Evolutionary conservation across 2,113 vertebrate species (phyloP), one percentile per base, ranked within the genome.

Genomic region (Panurus biarmicus): DNA sequence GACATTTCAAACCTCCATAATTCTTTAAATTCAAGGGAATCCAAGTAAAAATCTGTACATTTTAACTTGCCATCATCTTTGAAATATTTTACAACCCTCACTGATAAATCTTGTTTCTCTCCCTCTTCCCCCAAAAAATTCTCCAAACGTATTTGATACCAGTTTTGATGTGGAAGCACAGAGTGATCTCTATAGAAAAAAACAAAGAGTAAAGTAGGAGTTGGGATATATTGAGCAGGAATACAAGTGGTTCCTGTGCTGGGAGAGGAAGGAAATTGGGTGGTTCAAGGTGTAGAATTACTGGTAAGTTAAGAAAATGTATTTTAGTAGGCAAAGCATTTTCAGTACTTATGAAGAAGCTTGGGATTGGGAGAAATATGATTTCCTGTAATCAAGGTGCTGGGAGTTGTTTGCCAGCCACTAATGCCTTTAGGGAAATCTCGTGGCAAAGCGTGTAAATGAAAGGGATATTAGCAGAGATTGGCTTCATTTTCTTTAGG

Each of bases 311-410:
- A 66, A 91, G 78, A 89, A 95, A 90, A 80, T 86, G 79, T 70
- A 80, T 97, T 93, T 94, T 91, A 93, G 87, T 91, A 80, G 93
- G 83, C 54, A 88, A 44, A 88, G 65, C 85, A 6, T 93, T 95
- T 94, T 96, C 87, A 88, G 50, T 60, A 5, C 82, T 91, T 86
- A 74, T 10, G 85, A 93, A 95, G 87, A 91, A 88, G 87, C 93
- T 94, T 93, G 95, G 91, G 93, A 95, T 71, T 24, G 20, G 87
- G 93, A 95, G 69, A 95, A 96, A 88, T 94, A 94, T 38, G 94
- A 93, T 95, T 97, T 97, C 96, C 95, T 96, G 90, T 94, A 95
- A 94, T 97, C 95, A 96, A 93, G 94, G 95, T 96, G 95, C 90
- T 84, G 87, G 82, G 87, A 96, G 85, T 95, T 96, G 94, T 95